A percentile compares a stretch with the other conserved stretches of the same genome.
Conservation (phyloP, 2,888 invertebrate genomes). For the Matsumyia berberina region DNA sequence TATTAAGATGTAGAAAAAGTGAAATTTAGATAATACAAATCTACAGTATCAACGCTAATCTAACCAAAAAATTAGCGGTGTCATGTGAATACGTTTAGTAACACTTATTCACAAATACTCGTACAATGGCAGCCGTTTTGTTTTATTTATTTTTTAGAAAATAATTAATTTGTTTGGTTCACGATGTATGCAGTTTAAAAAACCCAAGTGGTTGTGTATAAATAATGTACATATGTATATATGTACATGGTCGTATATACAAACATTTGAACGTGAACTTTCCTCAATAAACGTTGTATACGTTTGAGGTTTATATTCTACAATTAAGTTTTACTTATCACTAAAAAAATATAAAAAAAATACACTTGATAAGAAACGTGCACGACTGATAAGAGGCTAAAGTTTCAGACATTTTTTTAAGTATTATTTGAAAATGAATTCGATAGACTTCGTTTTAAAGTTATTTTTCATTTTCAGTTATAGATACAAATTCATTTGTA, state of each 20-base stretch:
- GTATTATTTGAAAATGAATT: slow-evolving; percentile 17
- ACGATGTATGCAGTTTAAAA: slow-evolving; percentile 7
- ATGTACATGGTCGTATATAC: background rate
- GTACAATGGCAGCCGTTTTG: background rate
- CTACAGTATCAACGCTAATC: slow-evolving; percentile 12
- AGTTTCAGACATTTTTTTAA: slow-evolving; percentile 38
- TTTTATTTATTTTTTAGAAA: slow-evolving; percentile 15
- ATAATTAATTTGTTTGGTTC: slow-evolving; percentile 18
- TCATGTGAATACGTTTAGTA: slow-evolving; percentile 27
- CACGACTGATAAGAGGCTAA: slow-evolving; percentile 44
- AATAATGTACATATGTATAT: background rate
- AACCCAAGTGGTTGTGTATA: slow-evolving; percentile 6
- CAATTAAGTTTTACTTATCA: slow-evolving; percentile 54
- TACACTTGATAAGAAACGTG: slow-evolving; percentile 43
- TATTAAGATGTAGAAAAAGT: slow-evolving; percentile 13
- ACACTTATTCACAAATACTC: slow-evolving; percentile 22
- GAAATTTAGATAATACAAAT: slow-evolving; percentile 17
- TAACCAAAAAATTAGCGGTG: slow-evolving; percentile 24
- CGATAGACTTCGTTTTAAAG: background rate
- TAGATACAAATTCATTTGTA: slow-evolving; percentile 2
- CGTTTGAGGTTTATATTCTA: slow-evolving; percentile 28
- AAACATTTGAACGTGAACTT: slow-evolving; percentile 39
- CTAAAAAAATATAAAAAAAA: slow-evolving; percentile 22
- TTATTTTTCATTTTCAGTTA: slow-evolving; percentile 14
- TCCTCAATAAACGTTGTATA: slow-evolving; percentile 7